These are phyloP conservation scores for Phocides pigmalion DNA, from an alignment of 1,140 invertebrate genomes.

Conservation along the genomic window DNA sequence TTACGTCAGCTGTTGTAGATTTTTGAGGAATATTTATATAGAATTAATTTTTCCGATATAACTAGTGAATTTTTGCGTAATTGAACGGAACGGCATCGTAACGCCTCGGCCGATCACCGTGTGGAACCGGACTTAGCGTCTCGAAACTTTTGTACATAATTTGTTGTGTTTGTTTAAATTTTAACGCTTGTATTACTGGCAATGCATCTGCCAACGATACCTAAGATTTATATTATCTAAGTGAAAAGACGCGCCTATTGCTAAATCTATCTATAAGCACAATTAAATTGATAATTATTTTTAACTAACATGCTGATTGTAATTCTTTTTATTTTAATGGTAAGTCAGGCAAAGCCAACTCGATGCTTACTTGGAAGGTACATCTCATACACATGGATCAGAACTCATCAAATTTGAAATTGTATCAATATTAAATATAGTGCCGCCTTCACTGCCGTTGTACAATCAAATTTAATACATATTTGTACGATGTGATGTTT, in stretches of 20 bases:
- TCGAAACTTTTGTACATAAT: constrained; percentile 41
- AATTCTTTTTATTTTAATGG: constrained; percentile 2
- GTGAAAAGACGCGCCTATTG: constrained; percentile 25
- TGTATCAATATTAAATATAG: constrained; percentile 28
- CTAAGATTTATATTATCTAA: constrained; percentile 33
- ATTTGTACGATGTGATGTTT: constrained; percentile 31
- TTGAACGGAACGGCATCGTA: neutral
- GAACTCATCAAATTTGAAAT: constrained; percentile 10
- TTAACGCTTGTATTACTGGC: constrained; percentile 30
- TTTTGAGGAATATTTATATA: constrained; percentile 15
- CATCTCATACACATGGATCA: neutral
- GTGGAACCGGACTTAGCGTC: neutral
- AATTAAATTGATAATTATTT: constrained; percentile 23
- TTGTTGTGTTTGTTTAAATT: constrained; percentile 45
- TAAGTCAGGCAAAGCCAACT: constrained; percentile 26
- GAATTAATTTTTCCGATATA: neutral
- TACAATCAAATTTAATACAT: constrained; percentile 35
- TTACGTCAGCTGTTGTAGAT: constrained; percentile 12
- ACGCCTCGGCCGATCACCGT: neutral
- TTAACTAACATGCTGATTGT: constrained; percentile 36
- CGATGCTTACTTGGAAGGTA: constrained; percentile 7
- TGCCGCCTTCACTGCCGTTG: constrained; percentile 42
- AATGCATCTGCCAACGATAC: constrained; percentile 33
- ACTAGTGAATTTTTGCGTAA: neutral
- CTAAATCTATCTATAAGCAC: constrained; percentile 48